These are phyloP conservation scores for Lethocerus indicus DNA, from an alignment of 1,140 invertebrate species.

Conservation along the genomic window DNA sequence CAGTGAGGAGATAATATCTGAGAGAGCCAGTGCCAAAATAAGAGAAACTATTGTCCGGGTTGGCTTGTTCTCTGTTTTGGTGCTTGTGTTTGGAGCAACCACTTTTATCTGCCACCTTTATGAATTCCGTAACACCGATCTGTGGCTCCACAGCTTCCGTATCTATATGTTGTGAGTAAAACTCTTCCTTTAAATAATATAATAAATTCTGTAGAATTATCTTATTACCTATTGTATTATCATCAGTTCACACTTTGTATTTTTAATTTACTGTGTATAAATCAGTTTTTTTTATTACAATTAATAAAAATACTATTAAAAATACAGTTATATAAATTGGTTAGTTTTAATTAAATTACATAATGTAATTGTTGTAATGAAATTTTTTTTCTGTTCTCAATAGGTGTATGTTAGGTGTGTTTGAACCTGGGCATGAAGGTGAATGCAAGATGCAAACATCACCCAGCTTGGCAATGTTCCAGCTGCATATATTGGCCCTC, in stretches of 20 bases:
- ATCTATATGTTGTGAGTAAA: conserved; percentile 62
- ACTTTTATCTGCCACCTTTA: conserved; percentile 68
- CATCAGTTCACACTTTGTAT: too few species aligned
- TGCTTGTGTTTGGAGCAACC: conserved; percentile 50
- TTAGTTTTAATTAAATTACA: too few species aligned
- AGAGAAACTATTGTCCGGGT: conserved; percentile 65
- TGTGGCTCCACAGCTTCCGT: conserved; percentile 57
- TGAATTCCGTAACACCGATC: conserved; percentile 49
- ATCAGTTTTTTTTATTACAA: too few species aligned
- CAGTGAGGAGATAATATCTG: conserved; percentile 63
- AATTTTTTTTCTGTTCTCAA: too few species aligned
- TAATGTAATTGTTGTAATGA: too few species aligned
- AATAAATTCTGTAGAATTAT: too few species aligned
- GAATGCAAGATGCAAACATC: conserved; percentile 44
- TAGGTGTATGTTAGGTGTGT: conserved; percentile 34
- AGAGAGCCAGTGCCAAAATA: conserved; percentile 64
- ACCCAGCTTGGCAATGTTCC: conserved; percentile 64
- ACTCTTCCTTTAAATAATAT: too few species aligned
- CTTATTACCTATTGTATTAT: too few species aligned
- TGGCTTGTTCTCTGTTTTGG: conserved; percentile 38
- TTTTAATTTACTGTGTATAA: too few species aligned
- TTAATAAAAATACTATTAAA: too few species aligned
- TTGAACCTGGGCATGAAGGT: conserved; percentile 21
- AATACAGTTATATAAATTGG: too few species aligned
- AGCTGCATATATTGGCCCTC: conserved; percentile 61